Conservation (phyloP, 2,888 invertebrate genomes). For the Volucella inflata region DNA sequence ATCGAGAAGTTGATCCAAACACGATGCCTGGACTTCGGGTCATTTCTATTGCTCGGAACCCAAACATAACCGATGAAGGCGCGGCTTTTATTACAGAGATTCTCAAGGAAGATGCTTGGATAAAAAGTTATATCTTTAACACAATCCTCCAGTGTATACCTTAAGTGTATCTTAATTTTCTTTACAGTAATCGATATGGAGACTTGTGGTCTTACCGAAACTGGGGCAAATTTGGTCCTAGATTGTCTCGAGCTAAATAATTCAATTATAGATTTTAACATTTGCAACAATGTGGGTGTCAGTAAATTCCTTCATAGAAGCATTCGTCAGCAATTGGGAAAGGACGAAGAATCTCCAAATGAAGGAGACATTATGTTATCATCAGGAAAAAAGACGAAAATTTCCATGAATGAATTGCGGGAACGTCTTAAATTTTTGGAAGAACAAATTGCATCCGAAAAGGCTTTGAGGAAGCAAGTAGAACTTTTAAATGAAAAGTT, state of each 20-base stretch:
- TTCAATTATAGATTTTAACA: constrained; percentile 88
- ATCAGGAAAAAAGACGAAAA: constrained; percentile 78
- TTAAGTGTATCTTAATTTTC: not conserved
- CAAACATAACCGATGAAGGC: constrained; percentile 87
- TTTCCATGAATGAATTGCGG: constrained; percentile 78
- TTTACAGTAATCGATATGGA: constrained; percentile 88
- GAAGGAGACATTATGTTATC: constrained; percentile 64
- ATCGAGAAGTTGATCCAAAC: constrained; percentile 89
- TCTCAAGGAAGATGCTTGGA: constrained; percentile 91
- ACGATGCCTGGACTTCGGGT: constrained; percentile 89
- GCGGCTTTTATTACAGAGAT: constrained; percentile 87
- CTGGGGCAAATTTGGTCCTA: constrained; percentile 85
- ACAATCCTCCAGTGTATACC: not conserved
- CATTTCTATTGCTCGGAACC: constrained; percentile 89
- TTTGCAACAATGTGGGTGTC: constrained; percentile 86
- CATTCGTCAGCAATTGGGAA: constrained; percentile 84
- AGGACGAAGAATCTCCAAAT: constrained; percentile 79
- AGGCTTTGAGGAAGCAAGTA: constrained; percentile 86
- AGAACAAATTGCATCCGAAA: constrained; percentile 87
- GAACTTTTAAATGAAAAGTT: constrained; percentile 87
- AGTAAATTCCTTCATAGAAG: constrained; percentile 84
- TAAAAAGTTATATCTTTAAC: constrained; percentile 85
- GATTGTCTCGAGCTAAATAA: constrained; percentile 87
- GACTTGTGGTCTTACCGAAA: constrained; percentile 89
- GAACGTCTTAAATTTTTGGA: constrained; percentile 84